These are phyloP conservation scores for Microctonus brassicae DNA, from an alignment of 2,888 invertebrate species.

Conservation along the genomic window DNA sequence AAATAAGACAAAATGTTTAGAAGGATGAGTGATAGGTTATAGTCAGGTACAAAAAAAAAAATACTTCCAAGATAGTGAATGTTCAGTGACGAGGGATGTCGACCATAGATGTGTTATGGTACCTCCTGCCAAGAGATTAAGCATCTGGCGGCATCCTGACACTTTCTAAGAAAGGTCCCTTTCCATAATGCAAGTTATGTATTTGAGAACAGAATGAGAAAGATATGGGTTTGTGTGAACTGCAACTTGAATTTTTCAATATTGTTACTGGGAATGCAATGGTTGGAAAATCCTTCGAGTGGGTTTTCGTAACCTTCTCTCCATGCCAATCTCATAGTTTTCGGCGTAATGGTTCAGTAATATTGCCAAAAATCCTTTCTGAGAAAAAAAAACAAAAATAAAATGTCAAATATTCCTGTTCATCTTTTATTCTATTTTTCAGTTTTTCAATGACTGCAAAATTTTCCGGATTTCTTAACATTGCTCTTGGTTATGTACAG, in stretches of 20 bases:
- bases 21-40: neutral
- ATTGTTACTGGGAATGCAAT: neutral
- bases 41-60: neutral
- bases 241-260: neutral
- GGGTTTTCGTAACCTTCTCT: neutral
- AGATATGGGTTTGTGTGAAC: neutral
- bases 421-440: neutral
- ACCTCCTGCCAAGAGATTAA: slow-evolving; percentile 1
- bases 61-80: neutral
- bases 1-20: neutral
- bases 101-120: neutral
- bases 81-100: neutral
- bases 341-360: neutral
- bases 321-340: neutral
- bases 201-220: neutral
- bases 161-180: neutral
- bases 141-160: slow-evolving; percentile 5
- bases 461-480: neutral
- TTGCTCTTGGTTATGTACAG: neutral
- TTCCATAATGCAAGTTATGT: neutral
- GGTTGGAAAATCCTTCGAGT: neutral
- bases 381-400: neutral
- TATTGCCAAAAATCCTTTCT: neutral
- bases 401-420: neutral
- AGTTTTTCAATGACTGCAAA: neutral